Base-by-base conservation (phyloP, 37 sponge, comb jelly and placozoan genomes). In the Eunapius fragilis region DNA sequence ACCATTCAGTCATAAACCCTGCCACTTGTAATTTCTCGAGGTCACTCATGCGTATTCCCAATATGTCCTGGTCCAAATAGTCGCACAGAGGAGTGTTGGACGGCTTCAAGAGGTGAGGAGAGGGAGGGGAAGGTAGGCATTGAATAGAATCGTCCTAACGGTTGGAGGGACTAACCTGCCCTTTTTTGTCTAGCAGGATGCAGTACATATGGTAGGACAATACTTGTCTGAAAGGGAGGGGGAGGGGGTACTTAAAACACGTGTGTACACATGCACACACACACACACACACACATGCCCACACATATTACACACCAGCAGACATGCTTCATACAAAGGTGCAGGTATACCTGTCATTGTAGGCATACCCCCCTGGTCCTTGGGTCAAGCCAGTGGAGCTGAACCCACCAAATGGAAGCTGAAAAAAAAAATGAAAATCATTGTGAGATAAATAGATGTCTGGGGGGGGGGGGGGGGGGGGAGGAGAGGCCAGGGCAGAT, bases 1-100 rank as follows among this genome's bases (percentile, higher is more conserved):
- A 88, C 90, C 93, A 94, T 72, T 94, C 95, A 48, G 95, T 94
- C 84, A 94, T 82, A 72, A 94, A 94, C 0, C 89, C 91, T 50
- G 89, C 95, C 17, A 85, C 80, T 37, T 84, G 83, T 28, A 94
- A 81, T 37, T 87, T 94, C 70, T 91, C 31, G 13, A 75, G 67
- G 47, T 94, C 95, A 17, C 30, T n/a, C 76, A 80, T 72, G 37
- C 92, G 32, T 26, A 91, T 86, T 5, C 78, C 68, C 22, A 91
- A 47, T 0, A 88, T 69, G 3, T 85, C 84, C 33, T 89, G n/a
- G 33, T 91, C 92, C 5, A 71, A 36, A 10, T 32, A 83, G 48
- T 86, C 79, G 79, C 93, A 93, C 71, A 93, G 67, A 14, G 41
- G 25, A 34, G 79, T 82, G 68, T 78, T 89, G 0, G 67, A 30